phyloP scores from a whole-genome alignment of 2,113 vertebrate genomes.

The Felis catus region DNA sequence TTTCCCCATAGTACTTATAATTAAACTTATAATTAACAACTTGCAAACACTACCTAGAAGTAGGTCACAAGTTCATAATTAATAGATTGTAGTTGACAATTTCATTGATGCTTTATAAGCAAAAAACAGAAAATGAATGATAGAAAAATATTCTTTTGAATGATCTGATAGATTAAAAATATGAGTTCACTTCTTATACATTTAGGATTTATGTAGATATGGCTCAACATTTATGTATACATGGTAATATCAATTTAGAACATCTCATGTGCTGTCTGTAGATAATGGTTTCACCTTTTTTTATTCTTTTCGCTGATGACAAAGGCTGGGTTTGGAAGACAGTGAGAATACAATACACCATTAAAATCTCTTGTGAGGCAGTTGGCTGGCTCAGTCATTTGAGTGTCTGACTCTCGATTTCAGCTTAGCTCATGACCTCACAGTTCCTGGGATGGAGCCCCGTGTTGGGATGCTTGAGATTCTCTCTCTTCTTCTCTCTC shows the following conservation, averaged over 20 bases:
- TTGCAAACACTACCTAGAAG: neutral
- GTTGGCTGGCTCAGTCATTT: no score
- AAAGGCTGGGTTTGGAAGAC: neutral
- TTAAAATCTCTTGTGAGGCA: neutral
- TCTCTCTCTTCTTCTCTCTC: no score
- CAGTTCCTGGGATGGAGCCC: no score
- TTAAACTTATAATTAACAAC: neutral
- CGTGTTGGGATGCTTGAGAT: no score
- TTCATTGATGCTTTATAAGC: neutral
- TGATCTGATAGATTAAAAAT: neutral
- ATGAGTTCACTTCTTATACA: neutral
- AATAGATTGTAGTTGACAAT: neutral
- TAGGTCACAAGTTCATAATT: neutral
- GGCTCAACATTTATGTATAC: neutral
- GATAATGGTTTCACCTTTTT: neutral
- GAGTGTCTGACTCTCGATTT: no score
- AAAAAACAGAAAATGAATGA: conserved; percentile 8
- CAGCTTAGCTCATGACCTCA: no score
- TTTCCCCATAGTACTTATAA: neutral
- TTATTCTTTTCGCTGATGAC: neutral
- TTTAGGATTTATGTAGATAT: neutral
- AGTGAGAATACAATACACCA: neutral
- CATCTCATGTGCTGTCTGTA: neutral
- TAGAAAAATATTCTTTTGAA: neutral
- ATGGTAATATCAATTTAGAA: neutral